Base-by-base conservation (phyloP, 64 coral and sea anemone genomes). In the Actinia equina region DNA sequence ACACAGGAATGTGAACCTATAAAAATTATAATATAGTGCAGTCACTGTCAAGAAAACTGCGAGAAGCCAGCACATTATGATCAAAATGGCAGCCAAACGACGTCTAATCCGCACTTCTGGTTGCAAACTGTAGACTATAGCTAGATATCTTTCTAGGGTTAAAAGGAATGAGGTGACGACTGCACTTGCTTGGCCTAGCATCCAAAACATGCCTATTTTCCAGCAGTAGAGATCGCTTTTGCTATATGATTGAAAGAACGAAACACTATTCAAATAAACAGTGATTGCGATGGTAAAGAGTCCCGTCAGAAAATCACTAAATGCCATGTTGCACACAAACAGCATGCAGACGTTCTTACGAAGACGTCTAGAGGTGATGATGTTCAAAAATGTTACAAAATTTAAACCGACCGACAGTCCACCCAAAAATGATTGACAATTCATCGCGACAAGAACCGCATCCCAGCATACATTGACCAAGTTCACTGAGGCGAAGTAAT, bases 91-190 rank as follows among this genome's bases (percentile, higher is more conserved):
- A 14, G 58, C 58, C 58, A 59, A 17, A 17, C 17, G 13, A 30
- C 71, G n/a, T 6, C n/a, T 77, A 77, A 77, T 25, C n/a, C 71
- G n/a, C 6, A 77, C 71, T 22, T 77, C 71, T 23, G 71, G 71
- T 30, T 43, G 71, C n/a, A 77, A 77, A 2, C 71, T 77, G 41
- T 77, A 77, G 41, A 77, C 71, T 6, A 77, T 77, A 13, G n/a
- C 71, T 30, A 77, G 71, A 77, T 77, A 77, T 42, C n/a, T 77
- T 23, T 77, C 71, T 77, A 77, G 41, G 71, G 71, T 77, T 25
- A 77, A 43, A 23, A 11, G 16, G 22, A 77, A 77, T 23, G 71
- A 77, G n/a, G 71, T 77, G 71, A 77, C 71, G 71, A 77, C 71
- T 77, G 71, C n/a, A 30, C 71, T 43, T n/a, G 71, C n/a, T 77